Base-by-base conservation (phyloP, 2,797 vertebrate genomes). In the Channa striata region DNA sequence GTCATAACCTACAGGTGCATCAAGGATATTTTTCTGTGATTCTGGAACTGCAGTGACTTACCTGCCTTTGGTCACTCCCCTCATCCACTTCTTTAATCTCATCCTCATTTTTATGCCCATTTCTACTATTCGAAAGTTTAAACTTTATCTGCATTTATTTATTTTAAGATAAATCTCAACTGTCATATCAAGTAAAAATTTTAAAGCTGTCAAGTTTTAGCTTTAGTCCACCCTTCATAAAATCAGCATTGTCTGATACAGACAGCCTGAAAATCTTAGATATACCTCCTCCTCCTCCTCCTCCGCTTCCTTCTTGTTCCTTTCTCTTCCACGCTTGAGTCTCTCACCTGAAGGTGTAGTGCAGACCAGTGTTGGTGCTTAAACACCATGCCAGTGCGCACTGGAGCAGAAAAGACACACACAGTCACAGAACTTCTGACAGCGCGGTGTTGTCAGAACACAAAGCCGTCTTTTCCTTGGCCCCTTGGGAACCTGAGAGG, bases 401-500 rank as follows among this genome's bases (percentile, higher is more conserved):
- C 57, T 84, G 78, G 82, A 92, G 90, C 88, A 82, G 89, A 93
- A 89, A 92, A 82, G 68, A 87, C 74, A 74, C 65, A 56, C 60
- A 57, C 39, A 64, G 65, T 83, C 77, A 78, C 59, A 84, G 72
- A 87, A 72, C 73, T 88, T 85, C 84, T 88, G 84, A 84, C 89
- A 91, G 86, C 51, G 54, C 77, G 11, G 66, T 83, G 85, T 91
- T 93, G 91, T 92, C 89, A 90, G 92, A 90, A 93, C 91, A 94
- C 91, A 92, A 93, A 92, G 88, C 91, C 68, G 53, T 90, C 78
- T 89, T 89, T 91, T 91, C 93, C 81, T 72, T 67, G 73, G 89
- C 84, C 92, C 89, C 92, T 91, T 58, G 89, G 89, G 92, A 93
- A 89, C 92, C 91, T 84, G 82, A 78, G 84, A 91, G 90, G 90